Base-by-base conservation (phyloP, 2,113 vertebrate genomes). In the Anser brachyrhynchus region DNA sequence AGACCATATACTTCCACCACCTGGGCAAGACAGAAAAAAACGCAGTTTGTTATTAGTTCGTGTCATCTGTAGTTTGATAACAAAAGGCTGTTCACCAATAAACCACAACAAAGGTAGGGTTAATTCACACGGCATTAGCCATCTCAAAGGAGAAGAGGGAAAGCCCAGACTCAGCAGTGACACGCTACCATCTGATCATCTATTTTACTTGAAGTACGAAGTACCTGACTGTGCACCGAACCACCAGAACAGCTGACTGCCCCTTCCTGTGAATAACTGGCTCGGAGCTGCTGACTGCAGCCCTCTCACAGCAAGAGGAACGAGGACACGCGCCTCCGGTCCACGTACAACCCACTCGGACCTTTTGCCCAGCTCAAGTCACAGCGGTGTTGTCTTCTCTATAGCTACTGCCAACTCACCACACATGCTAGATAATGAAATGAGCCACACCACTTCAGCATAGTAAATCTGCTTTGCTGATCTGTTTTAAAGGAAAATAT, bases 1-100 rank as follows among this genome's bases (percentile, higher is more conserved):
- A 99, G 98, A 26, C 99, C 99, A 18, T 99, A 99, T 10, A 99
- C 99, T 86, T 99, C 99, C 89, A 99, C 99, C 87, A 99, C 99
- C 99, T 99, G 97, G 80, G 35, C 11, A 90, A 92, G 61, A 82
- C 79, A 96, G 73, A 89, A 29, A 95, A 90, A 84, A 95, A 77
- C 6, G 8, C 21, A 51, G 8, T 39, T 87, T 82, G 71, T 93
- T 92, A 89, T 0, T 79, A 66, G 57, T 26, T 91, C 75, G 73
- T 22, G 67, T 41, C 54, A 55, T 18, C 6, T n/a, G n/a, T 35
- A 33, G 55, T 85, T 52, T 79, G 54, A 2, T 73, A 88, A 91
- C 49, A 91, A 71, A 90, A 69, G 28, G 9, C 13, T 3, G 86
- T 25, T 41, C 49, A 74, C 25, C 58, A 46, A 9, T 1, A 79